Percentiles rank a stretch among this genome's conserved stretches.
phyloP scores from a whole-genome alignment of 30 jellyfish, hydroid and myxozoan genomes.

The Nemopilema nomurai region DNA sequence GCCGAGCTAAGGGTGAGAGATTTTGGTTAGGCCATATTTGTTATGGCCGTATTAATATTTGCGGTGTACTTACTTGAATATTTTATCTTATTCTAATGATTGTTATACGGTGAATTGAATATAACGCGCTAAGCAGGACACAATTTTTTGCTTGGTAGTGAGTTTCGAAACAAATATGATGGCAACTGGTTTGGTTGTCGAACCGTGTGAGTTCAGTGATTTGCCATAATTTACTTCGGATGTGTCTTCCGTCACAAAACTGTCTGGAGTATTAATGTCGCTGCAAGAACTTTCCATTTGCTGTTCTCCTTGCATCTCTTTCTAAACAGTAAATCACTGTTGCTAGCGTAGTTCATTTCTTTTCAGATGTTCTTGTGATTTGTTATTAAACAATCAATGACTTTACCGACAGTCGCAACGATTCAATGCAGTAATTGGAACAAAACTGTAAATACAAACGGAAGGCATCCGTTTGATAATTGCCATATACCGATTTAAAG shows the following conservation, averaged over 20 bases:
- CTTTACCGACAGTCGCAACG: no score
- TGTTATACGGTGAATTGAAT: neutral
- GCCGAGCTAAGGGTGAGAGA: constrained; percentile 80
- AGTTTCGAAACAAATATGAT: neutral
- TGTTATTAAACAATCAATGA: no score
- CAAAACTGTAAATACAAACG: no score
- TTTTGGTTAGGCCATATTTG: constrained; percentile 13
- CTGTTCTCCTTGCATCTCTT: no score
- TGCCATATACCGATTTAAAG: no score
- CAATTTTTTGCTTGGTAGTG: neutral
- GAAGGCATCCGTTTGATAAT: no score
- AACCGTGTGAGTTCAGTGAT: neutral
- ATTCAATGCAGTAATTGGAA: no score
- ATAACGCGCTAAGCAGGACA: neutral
- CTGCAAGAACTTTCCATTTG: no score
- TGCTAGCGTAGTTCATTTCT: no score
- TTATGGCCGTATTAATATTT: neutral
- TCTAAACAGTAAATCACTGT: no score
- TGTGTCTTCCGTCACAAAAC: neutral
- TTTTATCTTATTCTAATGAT: neutral
- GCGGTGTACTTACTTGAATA: neutral
- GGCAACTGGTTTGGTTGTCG: neutral
- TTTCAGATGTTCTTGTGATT: no score
- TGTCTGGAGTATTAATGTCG: neutral
- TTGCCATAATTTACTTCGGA: neutral